Evolutionary conservation across 2,888 invertebrate genomes (phyloP).

Genomic region (Morpho helenor): DNA sequence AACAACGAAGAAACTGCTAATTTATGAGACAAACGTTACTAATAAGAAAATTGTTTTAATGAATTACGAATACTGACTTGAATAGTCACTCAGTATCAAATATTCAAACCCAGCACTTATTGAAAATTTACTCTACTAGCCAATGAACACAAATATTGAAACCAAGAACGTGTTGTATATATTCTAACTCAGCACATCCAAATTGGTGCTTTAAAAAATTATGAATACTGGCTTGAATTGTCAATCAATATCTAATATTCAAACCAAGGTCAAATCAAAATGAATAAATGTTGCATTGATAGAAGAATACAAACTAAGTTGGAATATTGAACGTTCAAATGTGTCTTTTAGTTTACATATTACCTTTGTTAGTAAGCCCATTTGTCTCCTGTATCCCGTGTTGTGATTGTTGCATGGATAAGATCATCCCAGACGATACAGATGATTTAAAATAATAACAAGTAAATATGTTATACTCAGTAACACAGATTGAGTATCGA

Average conservation of each 20-base stretch:
- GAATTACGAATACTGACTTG: too few species aligned
- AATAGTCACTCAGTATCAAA: neutral
- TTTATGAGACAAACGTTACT: neutral
- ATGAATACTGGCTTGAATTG: too few species aligned
- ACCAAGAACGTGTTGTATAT: neutral
- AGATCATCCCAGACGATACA: constrained; percentile 36
- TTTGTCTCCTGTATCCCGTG: constrained; percentile 46
- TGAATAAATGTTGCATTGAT: neutral
- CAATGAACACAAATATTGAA: neutral
- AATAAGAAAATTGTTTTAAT: neutral
- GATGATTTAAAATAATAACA: neutral
- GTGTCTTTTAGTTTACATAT: constrained; percentile 37
- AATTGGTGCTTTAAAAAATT: too few species aligned
- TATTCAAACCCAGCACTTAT: neutral
- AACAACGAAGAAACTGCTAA: neutral
- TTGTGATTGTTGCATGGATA: constrained; percentile 42
- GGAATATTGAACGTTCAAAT: constrained; percentile 23
- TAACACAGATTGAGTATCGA: neutral
- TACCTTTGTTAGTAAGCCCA: constrained; percentile 41
- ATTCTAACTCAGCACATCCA: too few species aligned
- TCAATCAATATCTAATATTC: neutral
- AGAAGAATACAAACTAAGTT: too few species aligned
- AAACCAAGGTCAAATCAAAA: neutral
- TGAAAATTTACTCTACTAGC: too few species aligned
- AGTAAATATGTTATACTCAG: neutral